A percentile compares a stretch with the other conserved stretches of the same genome.
These are phyloP conservation scores for Corythornis leucogaster DNA, from an alignment of 2,797 vertebrate species.

Conservation along the genomic window DNA sequence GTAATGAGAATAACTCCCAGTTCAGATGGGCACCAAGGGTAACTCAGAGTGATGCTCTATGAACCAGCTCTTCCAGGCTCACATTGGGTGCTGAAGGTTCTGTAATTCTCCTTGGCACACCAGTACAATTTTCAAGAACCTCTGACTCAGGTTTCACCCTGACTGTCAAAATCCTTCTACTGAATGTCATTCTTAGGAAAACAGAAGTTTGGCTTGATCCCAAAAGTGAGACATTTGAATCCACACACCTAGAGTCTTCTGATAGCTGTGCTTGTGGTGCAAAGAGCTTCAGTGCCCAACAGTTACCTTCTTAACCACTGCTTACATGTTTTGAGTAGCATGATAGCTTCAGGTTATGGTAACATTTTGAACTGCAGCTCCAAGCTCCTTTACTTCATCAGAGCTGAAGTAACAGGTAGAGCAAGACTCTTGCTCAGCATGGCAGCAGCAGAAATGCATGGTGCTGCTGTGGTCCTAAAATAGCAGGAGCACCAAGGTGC, in stretches of 20 bases:
- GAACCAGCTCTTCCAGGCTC: not conserved
- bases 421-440: no score
- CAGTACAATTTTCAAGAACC: not conserved
- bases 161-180: not conserved
- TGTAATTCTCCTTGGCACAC: not conserved
- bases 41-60: fast-evolving
- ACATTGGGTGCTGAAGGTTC: not conserved
- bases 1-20: not conserved
- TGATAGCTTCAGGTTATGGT: not conserved
- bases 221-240: not conserved
- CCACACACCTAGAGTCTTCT: not conserved
- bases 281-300: not conserved
- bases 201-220: not conserved
- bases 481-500: not conserved
- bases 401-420: not conserved
- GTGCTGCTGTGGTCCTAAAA: not conserved
- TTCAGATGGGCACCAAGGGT: not conserved
- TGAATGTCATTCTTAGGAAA: not conserved
- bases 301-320: not conserved
- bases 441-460: not conserved
- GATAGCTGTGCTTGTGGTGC: not conserved
- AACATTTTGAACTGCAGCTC: not conserved
- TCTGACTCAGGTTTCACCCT: not conserved
- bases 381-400: not conserved
- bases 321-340: not conserved